Evolutionary conservation across 2,888 invertebrate genomes (phyloP).

Genomic region (Eudasyphora cyanicolor): DNA sequence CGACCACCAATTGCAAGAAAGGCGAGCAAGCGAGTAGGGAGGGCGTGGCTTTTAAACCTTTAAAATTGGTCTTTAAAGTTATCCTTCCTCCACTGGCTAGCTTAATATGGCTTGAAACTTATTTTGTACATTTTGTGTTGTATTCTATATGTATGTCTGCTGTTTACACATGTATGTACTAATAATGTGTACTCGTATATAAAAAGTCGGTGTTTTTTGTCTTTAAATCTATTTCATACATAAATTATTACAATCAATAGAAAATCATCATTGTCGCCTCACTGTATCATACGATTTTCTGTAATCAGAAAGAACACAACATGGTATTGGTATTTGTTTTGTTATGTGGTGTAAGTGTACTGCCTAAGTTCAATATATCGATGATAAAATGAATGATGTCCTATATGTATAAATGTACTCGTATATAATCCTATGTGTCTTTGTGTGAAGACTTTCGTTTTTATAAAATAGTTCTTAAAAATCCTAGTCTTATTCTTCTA

Average conservation of each 20-base stretch:
- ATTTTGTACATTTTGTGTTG: background rate
- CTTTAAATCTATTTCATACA: background rate
- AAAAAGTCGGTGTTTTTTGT: background rate
- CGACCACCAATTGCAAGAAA: background rate
- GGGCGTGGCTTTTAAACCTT: no score
- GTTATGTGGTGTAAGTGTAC: no score
- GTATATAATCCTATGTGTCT: background rate
- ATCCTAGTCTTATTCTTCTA: background rate
- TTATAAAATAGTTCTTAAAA: background rate
- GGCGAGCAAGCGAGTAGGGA: background rate
- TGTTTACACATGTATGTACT: background rate
- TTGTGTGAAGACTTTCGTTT: background rate
- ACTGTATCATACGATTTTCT: background rate
- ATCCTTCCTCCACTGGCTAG: no score
- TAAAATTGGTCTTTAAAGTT: no score
- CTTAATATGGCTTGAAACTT: no score
- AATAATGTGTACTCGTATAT: background rate
- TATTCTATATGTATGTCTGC: background rate
- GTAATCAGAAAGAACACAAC: conserved; percentile 1
- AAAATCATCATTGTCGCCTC: background rate
- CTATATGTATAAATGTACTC: no score
- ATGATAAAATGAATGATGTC: no score
- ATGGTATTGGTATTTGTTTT: background rate
- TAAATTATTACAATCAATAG: conserved; percentile 1
- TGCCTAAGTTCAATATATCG: background rate